These are phyloP conservation scores for western clawed frog (Xenopus tropicalis) DNA, from an alignment of 2,113 vertebrate genomes.

Conservation along the genomic window DNA sequence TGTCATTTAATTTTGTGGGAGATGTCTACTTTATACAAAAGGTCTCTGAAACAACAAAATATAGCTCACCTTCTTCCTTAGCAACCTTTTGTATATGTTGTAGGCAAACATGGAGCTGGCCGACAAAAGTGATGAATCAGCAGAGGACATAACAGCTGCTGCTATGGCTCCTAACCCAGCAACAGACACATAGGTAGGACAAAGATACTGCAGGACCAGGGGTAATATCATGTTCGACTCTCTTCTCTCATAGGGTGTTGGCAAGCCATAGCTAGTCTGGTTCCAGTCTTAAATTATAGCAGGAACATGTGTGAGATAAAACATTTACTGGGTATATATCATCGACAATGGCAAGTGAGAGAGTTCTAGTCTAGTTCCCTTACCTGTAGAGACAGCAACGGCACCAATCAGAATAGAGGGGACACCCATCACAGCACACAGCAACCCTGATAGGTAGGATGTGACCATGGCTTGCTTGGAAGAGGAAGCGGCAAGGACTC, in stretches of 20 bases:
- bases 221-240: conserved; percentile 57
- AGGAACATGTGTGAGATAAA: not conserved
- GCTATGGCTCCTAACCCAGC: conserved; percentile 59
- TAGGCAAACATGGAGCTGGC: conserved; percentile 61
- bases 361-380: not conserved
- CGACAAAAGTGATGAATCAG: conserved; percentile 67
- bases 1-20: too few relatives aligned
- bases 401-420: conserved; percentile 5
- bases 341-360: not conserved
- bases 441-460: conserved; percentile 20
- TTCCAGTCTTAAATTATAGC: conserved; percentile 55
- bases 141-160: conserved; percentile 65
- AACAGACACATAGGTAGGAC: conserved; percentile 51
- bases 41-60: not conserved
- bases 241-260: conserved; percentile 48
- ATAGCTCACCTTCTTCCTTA: conserved; percentile 53
- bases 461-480: conserved; percentile 29
- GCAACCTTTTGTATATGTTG: conserved; percentile 60
- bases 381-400: conserved; percentile 8
- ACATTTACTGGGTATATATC: not conserved
- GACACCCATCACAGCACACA: conserved; percentile 13
- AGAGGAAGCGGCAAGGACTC: conserved; percentile 23
- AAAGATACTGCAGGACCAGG: conserved; percentile 54
- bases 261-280: conserved; percentile 53
- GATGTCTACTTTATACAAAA: not conserved